phyloP scores from a whole-genome alignment of 2,113 vertebrate genomes.

The Platysteira castanea region DNA sequence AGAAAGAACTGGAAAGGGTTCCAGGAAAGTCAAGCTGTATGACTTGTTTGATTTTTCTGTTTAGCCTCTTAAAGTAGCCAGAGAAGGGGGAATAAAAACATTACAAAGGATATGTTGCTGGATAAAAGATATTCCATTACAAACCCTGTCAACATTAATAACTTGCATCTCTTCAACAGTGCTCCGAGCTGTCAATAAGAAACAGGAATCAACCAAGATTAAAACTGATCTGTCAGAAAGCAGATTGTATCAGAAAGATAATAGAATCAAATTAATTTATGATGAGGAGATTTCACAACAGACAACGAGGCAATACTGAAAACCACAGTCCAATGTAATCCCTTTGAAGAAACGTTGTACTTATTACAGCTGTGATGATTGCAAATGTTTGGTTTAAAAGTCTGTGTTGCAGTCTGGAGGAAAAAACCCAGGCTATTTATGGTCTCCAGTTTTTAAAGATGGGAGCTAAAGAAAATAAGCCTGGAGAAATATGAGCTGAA shows the following conservation, averaged over 20 bases:
- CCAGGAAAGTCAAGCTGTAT: constrained; percentile 33
- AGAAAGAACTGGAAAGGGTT: constrained; percentile 34
- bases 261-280: constrained; percentile 61
- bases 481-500: not conserved
- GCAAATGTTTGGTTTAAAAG: constrained; percentile 59
- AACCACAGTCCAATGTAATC: constrained; percentile 54
- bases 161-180: not conserved
- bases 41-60: constrained; percentile 28
- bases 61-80: constrained; percentile 44
- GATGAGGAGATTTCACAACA: constrained; percentile 39
- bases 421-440: constrained; percentile 27
- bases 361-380: constrained; percentile 42
- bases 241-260: constrained; percentile 52
- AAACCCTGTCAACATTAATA: constrained; percentile 62
- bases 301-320: constrained; percentile 22
- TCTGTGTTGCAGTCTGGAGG: constrained; percentile 20
- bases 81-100: constrained; percentile 50
- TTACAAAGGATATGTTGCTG: not conserved
- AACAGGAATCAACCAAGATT: constrained; percentile 39
- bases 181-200: constrained; percentile 46
- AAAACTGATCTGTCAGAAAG: constrained; percentile 57
- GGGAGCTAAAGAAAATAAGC: constrained; percentile 48
- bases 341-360: constrained; percentile 46
- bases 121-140: constrained; percentile 58
- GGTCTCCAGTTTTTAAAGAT: constrained; percentile 52